phyloP scores from a whole-genome alignment of 1,140 invertebrate species.

The Prorops nasuta region DNA sequence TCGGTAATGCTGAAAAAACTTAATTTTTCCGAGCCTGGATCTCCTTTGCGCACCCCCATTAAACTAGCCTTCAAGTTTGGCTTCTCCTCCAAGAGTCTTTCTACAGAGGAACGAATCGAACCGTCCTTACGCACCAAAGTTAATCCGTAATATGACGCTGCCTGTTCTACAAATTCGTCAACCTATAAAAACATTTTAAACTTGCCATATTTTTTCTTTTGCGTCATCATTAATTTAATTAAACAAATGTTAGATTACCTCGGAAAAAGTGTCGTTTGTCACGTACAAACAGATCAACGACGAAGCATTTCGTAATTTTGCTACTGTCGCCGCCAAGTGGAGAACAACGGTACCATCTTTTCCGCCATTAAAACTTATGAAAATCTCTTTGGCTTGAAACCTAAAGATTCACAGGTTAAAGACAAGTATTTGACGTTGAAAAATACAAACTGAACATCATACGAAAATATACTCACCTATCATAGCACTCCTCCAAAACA shows the following conservation, averaged over 20 bases:
- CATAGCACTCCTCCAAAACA: constrained; percentile 42
- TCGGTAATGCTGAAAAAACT: constrained; percentile 67
- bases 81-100: constrained; percentile 62
- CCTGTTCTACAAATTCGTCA: constrained; percentile 76
- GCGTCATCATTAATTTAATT: not conserved
- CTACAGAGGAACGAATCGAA: constrained; percentile 71
- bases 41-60: constrained; percentile 83
- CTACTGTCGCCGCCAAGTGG: constrained; percentile 70
- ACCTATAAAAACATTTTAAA: constrained; percentile 50
- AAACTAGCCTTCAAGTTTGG: constrained; percentile 76
- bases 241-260: constrained; percentile 55
- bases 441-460: not conserved
- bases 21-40: constrained; percentile 73
- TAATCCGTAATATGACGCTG: constrained; percentile 71
- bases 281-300: constrained; percentile 46
- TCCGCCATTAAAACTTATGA: constrained; percentile 93
- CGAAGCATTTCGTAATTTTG: constrained; percentile 54
- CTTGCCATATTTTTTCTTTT: not conserved
- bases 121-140: constrained; percentile 68
- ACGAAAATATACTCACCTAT: constrained; percentile 31
- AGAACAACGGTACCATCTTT: constrained; percentile 94
- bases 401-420: too few relatives aligned
- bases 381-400: constrained; percentile 71
- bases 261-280: constrained; percentile 74
- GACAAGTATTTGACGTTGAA: not conserved